Conservation (phyloP, 2,797 vertebrate genomes). For the Aulostomus chinensis region DNA sequence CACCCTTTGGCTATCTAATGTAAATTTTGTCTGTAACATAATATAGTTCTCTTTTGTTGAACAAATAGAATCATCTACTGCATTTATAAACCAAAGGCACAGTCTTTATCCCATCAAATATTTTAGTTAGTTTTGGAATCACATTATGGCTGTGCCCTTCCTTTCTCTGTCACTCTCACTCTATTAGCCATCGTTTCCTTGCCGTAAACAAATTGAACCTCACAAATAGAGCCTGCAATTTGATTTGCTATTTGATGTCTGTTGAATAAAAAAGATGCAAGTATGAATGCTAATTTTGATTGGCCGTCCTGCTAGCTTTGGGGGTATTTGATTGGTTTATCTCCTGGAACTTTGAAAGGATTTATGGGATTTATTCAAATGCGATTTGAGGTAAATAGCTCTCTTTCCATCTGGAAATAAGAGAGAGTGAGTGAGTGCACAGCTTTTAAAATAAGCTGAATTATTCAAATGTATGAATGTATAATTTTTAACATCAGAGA, state of each 20-base stretch:
- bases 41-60: conserved; percentile 44
- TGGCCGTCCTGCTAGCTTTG: conserved; percentile 47
- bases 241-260: conserved; percentile 66
- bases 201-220: conserved; percentile 60
- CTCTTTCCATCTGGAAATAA: conserved; percentile 57
- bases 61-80: conserved; percentile 52
- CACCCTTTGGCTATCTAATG: conserved; percentile 27
- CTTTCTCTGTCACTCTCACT: conserved; percentile 36
- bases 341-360: conserved; percentile 65
- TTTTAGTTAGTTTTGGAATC: conserved; percentile 57
- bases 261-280: conserved; percentile 54
- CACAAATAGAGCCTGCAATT: conserved; percentile 60
- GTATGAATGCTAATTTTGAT: conserved; percentile 71
- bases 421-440: conserved; percentile 56
- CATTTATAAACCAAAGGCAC: conserved; percentile 47
- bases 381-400: conserved; percentile 71
- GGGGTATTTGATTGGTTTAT: conserved; percentile 72
- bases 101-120: conserved; percentile 49
- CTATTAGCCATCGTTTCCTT: conserved; percentile 62
- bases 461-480: conserved; percentile 75
- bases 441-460: conserved; percentile 77
- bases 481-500: conserved; percentile 72
- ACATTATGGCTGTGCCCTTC: conserved; percentile 33
- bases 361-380: conserved; percentile 77
- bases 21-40: conserved; percentile 36